Percentiles rank a stretch among this genome's conserved stretches.
Conservation (phyloP, 2,113 vertebrate species). For the Pontoporia blainvillei region DNA sequence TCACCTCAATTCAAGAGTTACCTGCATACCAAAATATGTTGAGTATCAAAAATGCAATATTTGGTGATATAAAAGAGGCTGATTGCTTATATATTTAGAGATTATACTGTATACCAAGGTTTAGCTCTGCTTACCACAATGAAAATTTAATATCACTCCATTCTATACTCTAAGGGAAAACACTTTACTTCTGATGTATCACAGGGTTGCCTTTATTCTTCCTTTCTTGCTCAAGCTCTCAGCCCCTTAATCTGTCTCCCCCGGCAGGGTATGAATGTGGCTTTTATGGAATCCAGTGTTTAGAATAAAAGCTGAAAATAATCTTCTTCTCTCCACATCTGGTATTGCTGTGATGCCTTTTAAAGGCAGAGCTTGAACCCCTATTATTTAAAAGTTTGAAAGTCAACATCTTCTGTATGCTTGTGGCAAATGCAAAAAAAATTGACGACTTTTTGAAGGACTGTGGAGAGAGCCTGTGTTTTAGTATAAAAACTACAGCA, state of each 20-base stretch:
- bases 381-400: constrained; percentile 34
- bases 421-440: constrained; percentile 30
- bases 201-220: background rate
- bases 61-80: background rate
- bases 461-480: background rate
- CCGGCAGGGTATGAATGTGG: background rate
- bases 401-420: background rate
- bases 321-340: background rate
- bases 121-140: background rate
- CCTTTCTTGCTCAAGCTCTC: background rate
- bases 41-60: background rate
- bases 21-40: background rate
- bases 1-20: background rate
- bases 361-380: constrained; percentile 15
- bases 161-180: background rate
- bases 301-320: constrained; percentile 62
- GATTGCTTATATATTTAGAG: background rate
- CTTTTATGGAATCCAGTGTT: background rate
- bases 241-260: constrained; percentile 1
- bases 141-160: background rate
- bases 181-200: background rate
- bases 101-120: background rate
- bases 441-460: constrained; percentile 1
- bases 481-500: constrained; percentile 30
- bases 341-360: constrained; percentile 37